Evolutionary conservation across 2,888 invertebrate species (phyloP), one percentile per base, ranked within the genome.

Genomic region (Kryphioiulus occultus): DNA sequence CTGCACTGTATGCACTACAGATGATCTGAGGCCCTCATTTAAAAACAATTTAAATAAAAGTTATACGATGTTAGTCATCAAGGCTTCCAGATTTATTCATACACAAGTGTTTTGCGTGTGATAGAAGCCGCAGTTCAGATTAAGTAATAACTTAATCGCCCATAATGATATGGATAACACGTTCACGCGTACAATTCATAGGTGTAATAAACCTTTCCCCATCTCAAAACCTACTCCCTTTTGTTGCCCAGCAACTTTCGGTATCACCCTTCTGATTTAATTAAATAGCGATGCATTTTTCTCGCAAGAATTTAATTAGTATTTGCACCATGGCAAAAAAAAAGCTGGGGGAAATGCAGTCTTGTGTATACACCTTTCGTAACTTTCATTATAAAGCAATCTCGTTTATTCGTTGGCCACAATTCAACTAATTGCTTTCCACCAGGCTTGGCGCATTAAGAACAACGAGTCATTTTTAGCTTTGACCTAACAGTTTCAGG

Each of bases 351-450:
- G 59, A 22, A 59, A 22, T 5, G n/a, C 5, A n/a, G n/a, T 59
- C n/a, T 59, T 22, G 59, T 59, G 10, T 59, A 59, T 59, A 59
- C 59, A 59, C 59, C 59, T 59, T 59, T 59, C 59, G 59, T 22
- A 59, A 15, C 59, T 59, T 59, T 59, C 59, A 59, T 59, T 59
- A 59, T 59, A 59, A 59, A n/a, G 59, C 59, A 59, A 59, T 59
- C 59, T 59, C 59, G 59, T 59, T 59, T 59, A 59, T 59, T 59
- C 59, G 59, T 22, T 5, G 59, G 22, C 59, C 59, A 4, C 59
- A 59, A 22, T 59, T 59, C 59, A 59, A 22, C 22, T 59, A 59
- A 59, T 59, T 59, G 59, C 59, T 59, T 59, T 59, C 22, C 59
- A 59, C 47, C 47, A 47, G 10, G 9, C 47, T 47, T 47, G 15